phyloP scores from a whole-genome alignment of 1,140 invertebrate genomes.

The Dysdera silvatica region DNA sequence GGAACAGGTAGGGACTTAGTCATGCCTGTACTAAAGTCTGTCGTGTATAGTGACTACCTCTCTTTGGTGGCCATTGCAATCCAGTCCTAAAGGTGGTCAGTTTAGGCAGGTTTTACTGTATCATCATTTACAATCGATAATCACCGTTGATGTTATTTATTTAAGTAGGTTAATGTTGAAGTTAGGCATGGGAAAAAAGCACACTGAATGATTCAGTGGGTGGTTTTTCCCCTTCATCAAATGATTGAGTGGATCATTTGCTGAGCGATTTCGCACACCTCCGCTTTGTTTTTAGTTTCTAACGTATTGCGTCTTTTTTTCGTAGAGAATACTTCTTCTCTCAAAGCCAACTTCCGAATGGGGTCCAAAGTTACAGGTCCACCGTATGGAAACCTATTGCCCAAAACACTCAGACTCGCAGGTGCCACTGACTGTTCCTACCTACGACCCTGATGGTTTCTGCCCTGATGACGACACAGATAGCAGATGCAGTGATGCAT shows the following conservation, averaged over 20 bases:
- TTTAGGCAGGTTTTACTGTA: too few relatives aligned
- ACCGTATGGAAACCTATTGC: slow-evolving; percentile 24
- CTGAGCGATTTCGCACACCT: background rate
- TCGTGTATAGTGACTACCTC: too few relatives aligned
- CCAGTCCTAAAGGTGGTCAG: too few relatives aligned
- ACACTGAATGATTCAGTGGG: background rate
- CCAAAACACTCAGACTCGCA: slow-evolving; percentile 29
- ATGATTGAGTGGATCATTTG: background rate
- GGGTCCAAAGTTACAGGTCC: slow-evolving; percentile 47
- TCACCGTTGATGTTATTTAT: too few relatives aligned
- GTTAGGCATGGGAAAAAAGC: background rate
- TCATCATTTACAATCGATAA: too few relatives aligned
- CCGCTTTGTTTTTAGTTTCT: background rate
- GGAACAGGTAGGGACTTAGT: too few relatives aligned
- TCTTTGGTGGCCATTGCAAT: too few relatives aligned
- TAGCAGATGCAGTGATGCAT: slow-evolving; percentile 12
- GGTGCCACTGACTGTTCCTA: slow-evolving; percentile 22
- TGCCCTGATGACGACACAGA: slow-evolving; percentile 14
- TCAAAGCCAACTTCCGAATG: slow-evolving; percentile 56
- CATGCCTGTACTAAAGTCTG: too few relatives aligned
- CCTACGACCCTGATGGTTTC: slow-evolving; percentile 30
- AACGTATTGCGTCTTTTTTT: slow-evolving; percentile 6
- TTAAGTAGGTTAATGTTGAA: background rate
- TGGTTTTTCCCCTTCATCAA: background rate
- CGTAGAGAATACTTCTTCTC: slow-evolving; percentile 50